Evolutionary conservation across 2,113 vertebrate genomes (phyloP), one percentile per base, ranked within the genome.

Genomic region (human (Homo sapiens)): DNA sequence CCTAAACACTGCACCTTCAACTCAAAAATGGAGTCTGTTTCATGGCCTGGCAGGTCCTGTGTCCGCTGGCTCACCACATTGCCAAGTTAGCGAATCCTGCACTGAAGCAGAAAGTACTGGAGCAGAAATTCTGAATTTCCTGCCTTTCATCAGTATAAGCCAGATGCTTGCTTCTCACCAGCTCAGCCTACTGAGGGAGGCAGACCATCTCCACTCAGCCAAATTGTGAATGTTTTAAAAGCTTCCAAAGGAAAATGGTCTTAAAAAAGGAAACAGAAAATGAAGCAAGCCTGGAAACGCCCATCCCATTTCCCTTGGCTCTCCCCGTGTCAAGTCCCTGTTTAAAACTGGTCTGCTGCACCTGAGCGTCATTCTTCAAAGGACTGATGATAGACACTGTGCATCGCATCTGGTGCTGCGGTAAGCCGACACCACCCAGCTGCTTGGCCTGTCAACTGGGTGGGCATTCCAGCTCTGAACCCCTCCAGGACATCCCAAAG

Each of bases 341-440:
- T 90, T 80, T 91, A 90, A 96, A 97, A 97, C 98, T 88, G 97
- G 90, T 96, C 97, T 89, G 79, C 88, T 97, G 97, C 98, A 99
- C 98, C 98, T 99, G 98, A 98, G 98, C 86, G 84, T 96, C 98
- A 98, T 98, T 98, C 98, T 97, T 98, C 98, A 98, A 97, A 97
- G 97, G 84, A 93, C 88, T 82, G 61, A 96, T 72, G 90, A 98
- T 97, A 96, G 50, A 95, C 94, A 92, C 75, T 84, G 81, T 1
- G 48, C 14, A 59, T 96, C 0, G 0, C 30, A 16, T 57, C 64
- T n/a, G 35, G 68, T 32, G 55, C 64, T 6, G 5, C 2, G 20
- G 98, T 97, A 98, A 98, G 87, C 70, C 57, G 87, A 98, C 97
- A 94, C 85, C 50, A 59, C 96, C 84, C 98, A 98, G 98, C 98